Evolutionary conservation across 2,797 vertebrate genomes (phyloP).

Genomic region (Taeniopygia guttata): DNA sequence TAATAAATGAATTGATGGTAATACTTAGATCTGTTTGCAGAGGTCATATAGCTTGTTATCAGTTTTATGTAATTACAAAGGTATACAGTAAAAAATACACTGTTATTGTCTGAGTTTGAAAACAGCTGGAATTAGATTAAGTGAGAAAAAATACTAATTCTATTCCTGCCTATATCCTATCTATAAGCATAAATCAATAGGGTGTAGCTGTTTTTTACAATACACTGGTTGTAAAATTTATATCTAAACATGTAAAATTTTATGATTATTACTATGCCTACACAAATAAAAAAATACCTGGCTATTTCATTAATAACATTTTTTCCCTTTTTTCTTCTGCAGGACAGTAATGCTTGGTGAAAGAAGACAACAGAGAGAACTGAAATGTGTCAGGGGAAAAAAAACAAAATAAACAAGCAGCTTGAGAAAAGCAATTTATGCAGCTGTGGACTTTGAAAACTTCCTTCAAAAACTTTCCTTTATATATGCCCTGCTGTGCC

Average conservation of each 20-base stretch:
- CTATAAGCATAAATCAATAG: background rate
- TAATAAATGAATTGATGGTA: background rate
- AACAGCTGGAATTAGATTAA: background rate
- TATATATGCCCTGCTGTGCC: background rate
- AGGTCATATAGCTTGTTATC: background rate
- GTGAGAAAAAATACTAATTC: background rate
- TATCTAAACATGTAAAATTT: background rate
- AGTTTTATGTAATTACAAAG: background rate
- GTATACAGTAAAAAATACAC: background rate
- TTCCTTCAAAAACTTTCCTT: background rate
- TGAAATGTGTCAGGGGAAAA: rapidly evolving
- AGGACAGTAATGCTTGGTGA: rapidly evolving
- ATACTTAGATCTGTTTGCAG: background rate
- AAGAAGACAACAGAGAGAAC: background rate
- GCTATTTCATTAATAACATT: background rate
- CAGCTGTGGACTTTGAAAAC: background rate
- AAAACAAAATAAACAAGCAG: background rate
- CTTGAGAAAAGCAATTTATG: background rate
- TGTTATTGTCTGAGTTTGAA: background rate
- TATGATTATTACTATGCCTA: background rate
- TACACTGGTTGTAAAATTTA: background rate
- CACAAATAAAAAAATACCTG: background rate
- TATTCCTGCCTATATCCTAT: background rate
- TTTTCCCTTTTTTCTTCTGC: background rate
- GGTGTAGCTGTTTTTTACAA: background rate